These are phyloP conservation scores for Ictidomys tridecemlineatus DNA, from an alignment of 2,113 vertebrate species.

Conservation along the genomic window DNA sequence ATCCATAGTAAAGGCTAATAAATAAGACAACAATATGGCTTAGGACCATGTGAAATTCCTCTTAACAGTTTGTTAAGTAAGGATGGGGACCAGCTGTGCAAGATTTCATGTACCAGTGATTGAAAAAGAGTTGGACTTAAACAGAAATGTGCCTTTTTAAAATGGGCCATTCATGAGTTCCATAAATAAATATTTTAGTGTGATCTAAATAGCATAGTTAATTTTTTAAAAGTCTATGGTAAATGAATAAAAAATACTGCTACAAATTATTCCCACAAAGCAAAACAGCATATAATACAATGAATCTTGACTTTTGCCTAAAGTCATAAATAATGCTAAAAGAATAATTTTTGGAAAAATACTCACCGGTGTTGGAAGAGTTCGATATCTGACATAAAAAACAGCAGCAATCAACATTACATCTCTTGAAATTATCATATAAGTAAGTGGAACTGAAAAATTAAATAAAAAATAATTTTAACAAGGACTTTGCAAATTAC, in stretches of 20 bases:
- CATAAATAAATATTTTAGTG: not conserved
- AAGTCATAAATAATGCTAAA: not conserved
- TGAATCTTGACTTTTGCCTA: not conserved
- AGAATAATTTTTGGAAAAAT: conserved; percentile 33
- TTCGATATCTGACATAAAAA: conserved; percentile 98
- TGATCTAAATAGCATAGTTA: not conserved
- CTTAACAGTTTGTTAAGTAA: not conserved
- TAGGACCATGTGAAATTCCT: not conserved
- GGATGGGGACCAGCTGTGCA: not conserved
- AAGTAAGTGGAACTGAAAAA: conserved; percentile 94
- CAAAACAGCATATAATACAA: not conserved
- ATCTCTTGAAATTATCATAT: conserved; percentile 95
- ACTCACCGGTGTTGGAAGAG: conserved; percentile 97
- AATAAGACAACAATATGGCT: not conserved
- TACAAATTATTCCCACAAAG: conserved; percentile 20
- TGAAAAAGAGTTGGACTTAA: conserved; percentile 21
- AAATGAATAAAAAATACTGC: conserved; percentile 40
- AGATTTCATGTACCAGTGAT: not conserved
- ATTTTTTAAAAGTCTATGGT: not conserved
- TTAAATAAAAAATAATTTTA: conserved; percentile 69
- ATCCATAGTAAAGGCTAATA: not conserved
- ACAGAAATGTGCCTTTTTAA: not conserved
- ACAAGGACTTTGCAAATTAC: conserved; percentile 51
- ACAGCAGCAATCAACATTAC: conserved; percentile 95
- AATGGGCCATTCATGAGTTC: not conserved